Evolutionary conservation across 1,140 invertebrate species (phyloP), one percentile per base, ranked within the genome.

Genomic region (Caenorhabditis tropicalis): DNA sequence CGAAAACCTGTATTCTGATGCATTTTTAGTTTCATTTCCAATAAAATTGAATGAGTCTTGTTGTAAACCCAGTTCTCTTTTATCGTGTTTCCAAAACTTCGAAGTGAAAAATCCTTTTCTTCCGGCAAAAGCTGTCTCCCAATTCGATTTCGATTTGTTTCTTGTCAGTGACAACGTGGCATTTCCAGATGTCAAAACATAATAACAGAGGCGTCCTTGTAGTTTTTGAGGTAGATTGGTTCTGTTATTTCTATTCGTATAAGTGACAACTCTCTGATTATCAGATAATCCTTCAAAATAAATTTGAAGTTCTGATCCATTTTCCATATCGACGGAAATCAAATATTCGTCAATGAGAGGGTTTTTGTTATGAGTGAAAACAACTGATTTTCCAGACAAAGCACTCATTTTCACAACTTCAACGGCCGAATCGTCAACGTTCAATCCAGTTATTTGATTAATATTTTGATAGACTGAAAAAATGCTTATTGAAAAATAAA

Each of bases 1-100:
- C 0, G 36, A 46, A 74, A 74, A 74, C n/a, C 10, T 39, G 65
- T n/a, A 74, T 43, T 43, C 1, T 9, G 65, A 27, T 43, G 65
- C 33, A 74, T 74, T 74, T 24, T 43, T 24, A 2, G n/a, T 21
- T 31, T 74, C 65, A 5, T 43, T n/a, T 9, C 65, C 65, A n/a
- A 74, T 74, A 29, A 74, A 74, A 74, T 74, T 33, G 43, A 74
- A 74, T 29, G 65, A 39, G 15, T 74, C 65, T 24, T 74, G 65
- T 10, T 74, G 36, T n/a, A 46, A 19, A 27, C 31, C 19, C 53
- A 27, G 19, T 46, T 74, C 36, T 43, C 21, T 31, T 12, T 74
- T 65, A 12, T 74, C 65, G 9, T 24, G 15, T 31, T 74, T 74
- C 65, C 65, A 74, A 31, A 43, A 74, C 10, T 74, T 74, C 10